Percentiles rank a stretch among this genome's conserved stretches.
Evolutionary conservation across 2,113 vertebrate genomes (phyloP).

Genomic region (Oceanodroma tethys): DNA sequence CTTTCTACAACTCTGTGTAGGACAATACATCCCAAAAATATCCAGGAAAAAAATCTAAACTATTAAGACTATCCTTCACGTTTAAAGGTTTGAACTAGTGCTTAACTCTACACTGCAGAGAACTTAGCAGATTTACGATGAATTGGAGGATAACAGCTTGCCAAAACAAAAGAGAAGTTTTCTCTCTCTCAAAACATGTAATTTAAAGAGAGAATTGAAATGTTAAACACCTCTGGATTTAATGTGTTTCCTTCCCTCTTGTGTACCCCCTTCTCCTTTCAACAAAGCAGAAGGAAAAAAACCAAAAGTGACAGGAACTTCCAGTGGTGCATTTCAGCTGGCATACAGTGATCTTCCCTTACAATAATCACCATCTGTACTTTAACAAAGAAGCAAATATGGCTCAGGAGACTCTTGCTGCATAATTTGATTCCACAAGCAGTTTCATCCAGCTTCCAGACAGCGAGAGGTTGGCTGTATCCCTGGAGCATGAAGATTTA

Average conservation of each 20-base stretch:
- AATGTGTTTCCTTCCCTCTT: not conserved
- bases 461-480: not conserved
- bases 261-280: not conserved
- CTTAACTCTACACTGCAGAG: not conserved
- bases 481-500: not conserved
- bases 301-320: not conserved
- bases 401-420: not conserved
- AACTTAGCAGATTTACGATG: not conserved
- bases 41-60: not conserved
- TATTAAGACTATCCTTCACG: not conserved
- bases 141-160: not conserved
- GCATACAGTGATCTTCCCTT: not conserved
- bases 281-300: not conserved
- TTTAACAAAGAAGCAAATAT: not conserved
- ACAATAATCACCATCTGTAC: not conserved
- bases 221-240: not conserved
- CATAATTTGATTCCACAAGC: not conserved
- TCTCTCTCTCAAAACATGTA: not conserved
- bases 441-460: not conserved
- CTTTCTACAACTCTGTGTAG: not conserved
- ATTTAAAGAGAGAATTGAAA: not conserved
- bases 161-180: not conserved
- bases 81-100: not conserved
- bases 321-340: not conserved
- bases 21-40: not conserved